Base-by-base conservation (phyloP, 2,797 vertebrate genomes). In the Gorsachius magnificus region DNA sequence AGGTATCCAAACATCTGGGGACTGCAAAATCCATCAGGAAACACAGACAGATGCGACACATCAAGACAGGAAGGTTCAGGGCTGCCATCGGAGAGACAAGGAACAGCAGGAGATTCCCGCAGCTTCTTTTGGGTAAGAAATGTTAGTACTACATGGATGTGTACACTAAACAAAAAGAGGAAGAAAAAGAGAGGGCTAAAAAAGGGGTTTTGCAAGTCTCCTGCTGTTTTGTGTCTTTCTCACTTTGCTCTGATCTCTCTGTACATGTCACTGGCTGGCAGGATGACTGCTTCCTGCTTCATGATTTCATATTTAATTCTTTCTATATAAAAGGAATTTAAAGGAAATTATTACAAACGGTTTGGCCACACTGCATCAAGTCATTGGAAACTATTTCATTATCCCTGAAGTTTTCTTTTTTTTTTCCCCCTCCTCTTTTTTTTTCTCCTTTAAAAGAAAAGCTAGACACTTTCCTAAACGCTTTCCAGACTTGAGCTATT, bases 1-100 rank as follows among this genome's bases (percentile, higher is more conserved):
- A 93, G 91, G 95, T 94, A 93, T 93, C 70, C 77, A 90, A 95
- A 93, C 89, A 89, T 95, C 74, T 65, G 83, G 64, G 72, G 82
- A 87, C 68, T 96, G 78, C 89, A 94, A 97, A 93, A 95, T 79
- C 84, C 91, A 96, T 95, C 95, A 96, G 95, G 92, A 97, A 97
- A 33, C 38, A 83, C 51, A 93, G 78, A 90, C 87, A 96, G 91
- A 94, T 92, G 95, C 94, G 88, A 89, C 16, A 46, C 16, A 74
- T 91, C 92, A 90, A 61, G 94, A 66, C 90, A 96, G 92, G 84
- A 95, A 95, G 84, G 84, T 92, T 95, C 66, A 84, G 53, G 83
- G 74, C 78, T 94, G 89, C 87, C 70, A 79, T 48, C 0, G 25
- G 54, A 91, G 41, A 96, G 94, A 92, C 89, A 91, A 76, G 89